Evolutionary conservation across 2,113 vertebrate species (phyloP).

Genomic region (Saccopteryx bilineata): DNA sequence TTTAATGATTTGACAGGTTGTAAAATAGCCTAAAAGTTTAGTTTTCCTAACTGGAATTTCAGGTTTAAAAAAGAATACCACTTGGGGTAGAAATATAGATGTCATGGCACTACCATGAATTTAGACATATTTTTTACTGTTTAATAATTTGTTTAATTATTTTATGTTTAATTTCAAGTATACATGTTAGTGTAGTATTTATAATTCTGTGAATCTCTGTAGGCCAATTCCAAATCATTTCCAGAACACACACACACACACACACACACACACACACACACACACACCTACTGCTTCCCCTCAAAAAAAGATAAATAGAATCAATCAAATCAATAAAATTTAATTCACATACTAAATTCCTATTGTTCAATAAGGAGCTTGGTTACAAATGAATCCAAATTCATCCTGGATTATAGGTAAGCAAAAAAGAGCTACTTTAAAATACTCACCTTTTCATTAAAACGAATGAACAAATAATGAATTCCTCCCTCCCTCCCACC

Average conservation of each 20-base stretch:
- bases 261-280: not conserved
- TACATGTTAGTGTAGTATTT: not conserved
- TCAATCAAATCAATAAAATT: constrained; percentile 10
- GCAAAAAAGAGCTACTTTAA: not conserved
- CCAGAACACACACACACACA: not conserved
- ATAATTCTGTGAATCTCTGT: not conserved
- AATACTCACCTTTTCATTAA: not conserved
- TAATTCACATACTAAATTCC: not conserved
- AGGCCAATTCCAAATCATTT: not conserved
- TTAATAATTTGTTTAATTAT: not conserved
- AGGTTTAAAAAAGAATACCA: constrained; percentile 32
- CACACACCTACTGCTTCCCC: not conserved
- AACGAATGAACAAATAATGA: not conserved
- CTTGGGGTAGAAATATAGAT: not conserved
- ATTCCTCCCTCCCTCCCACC: not conserved
- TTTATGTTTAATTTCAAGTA: not conserved
- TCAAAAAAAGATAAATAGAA: not conserved
- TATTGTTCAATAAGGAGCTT: not conserved
- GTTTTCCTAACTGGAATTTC: not conserved
- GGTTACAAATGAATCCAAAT: not conserved
- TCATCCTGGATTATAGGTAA: not conserved
- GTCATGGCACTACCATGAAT: not conserved
- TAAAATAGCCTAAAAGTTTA: not conserved
- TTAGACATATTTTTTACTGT: not conserved
- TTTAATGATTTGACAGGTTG: not conserved